phyloP scores from a whole-genome alignment of 1,140 invertebrate species.

The Drosophila parabipectinata region DNA sequence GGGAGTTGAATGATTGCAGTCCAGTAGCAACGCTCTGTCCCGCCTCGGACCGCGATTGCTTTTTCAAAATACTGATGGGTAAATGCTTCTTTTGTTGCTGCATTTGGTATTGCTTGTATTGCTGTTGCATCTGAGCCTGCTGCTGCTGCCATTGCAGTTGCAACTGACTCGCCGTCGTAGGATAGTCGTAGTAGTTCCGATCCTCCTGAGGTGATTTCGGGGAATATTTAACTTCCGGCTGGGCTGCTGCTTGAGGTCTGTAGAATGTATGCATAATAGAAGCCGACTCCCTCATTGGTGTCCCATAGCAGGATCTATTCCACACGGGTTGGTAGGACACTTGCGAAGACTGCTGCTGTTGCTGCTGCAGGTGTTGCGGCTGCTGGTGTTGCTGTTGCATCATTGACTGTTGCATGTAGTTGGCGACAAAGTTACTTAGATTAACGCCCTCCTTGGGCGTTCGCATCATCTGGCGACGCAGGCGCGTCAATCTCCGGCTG shows the following conservation, averaged over 20 bases:
- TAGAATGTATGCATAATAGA: slow-evolving; percentile 3
- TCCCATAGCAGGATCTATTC: neutral
- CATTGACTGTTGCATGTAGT: slow-evolving; percentile 9
- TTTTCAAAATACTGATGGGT: slow-evolving; percentile 33
- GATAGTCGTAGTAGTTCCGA: neutral
- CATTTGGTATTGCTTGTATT: slow-evolving; percentile 12
- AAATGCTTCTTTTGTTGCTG: slow-evolving; percentile 3
- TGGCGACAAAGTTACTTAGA: neutral
- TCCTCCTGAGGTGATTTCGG: neutral
- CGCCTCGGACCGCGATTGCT: neutral
- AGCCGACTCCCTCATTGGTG: slow-evolving; percentile 6
- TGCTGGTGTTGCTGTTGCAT: slow-evolving; percentile 10
- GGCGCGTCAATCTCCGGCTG: slow-evolving; percentile 31
- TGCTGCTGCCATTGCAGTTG: slow-evolving; percentile 15
- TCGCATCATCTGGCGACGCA: slow-evolving; percentile 35
- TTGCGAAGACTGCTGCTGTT: neutral
- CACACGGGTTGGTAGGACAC: neutral
- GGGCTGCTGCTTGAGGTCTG: neutral
- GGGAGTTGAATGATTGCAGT: neutral
- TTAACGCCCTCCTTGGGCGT: neutral
- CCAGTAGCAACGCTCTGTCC: neutral
- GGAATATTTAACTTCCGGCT: neutral
- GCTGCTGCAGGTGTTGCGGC: neutral
- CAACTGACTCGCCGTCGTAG: neutral
- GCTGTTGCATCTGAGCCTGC: slow-evolving; percentile 1